Evolutionary conservation across 2,797 vertebrate genomes (phyloP), one percentile per base, ranked within the genome.

Genomic region (Gadopsis marmoratus): DNA sequence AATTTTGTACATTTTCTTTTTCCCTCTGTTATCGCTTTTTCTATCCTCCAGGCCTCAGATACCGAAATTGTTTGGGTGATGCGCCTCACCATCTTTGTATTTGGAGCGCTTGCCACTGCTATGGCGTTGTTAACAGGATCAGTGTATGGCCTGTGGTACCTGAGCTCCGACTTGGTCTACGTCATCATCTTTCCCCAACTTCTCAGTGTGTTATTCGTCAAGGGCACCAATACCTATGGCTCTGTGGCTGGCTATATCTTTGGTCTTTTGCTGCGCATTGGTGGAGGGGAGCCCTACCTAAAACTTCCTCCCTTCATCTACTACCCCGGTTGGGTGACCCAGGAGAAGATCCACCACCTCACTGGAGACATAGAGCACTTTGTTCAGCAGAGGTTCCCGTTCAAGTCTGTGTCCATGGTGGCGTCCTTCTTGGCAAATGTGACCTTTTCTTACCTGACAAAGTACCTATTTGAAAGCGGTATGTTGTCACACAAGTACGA

Each of bases 181-280:
- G 97, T 99, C 91, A 97, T 99, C 92, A 98, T 99, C 93, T 99
- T 99, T 86, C 98, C 98, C 2, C 98, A 99, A 82, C 96, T 99
- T 5, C 91, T 99, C 33, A 97, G 97, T 45, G 98, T 99, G 76
- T 92, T 99, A 1, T 99, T 99, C 37, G 70, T 99, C 84, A 99
- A 98, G 89, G 97, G 97, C 72, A 99, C 98, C 47, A 99, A 99
- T 81, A 99, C 98, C 0, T 99, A 99, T 0, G 98, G 98, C 71
- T 98, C 98, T 0, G 95, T 97, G 76, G 96, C 96, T 13, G 98
- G 95, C 48, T 99, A 99, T 29, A 2, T 97, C 41, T 96, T 97
- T 85, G 98, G 98, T 54, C 94, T 99, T 50, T 64, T 99, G 71
- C 92, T 99, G 79, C 96, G 98, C 86, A 96, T 99, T 61, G 97